Evolutionary conservation across 2,113 vertebrate species (phyloP), one percentile per base, ranked within the genome.

Genomic region (Tragelaphus strepsiceros): DNA sequence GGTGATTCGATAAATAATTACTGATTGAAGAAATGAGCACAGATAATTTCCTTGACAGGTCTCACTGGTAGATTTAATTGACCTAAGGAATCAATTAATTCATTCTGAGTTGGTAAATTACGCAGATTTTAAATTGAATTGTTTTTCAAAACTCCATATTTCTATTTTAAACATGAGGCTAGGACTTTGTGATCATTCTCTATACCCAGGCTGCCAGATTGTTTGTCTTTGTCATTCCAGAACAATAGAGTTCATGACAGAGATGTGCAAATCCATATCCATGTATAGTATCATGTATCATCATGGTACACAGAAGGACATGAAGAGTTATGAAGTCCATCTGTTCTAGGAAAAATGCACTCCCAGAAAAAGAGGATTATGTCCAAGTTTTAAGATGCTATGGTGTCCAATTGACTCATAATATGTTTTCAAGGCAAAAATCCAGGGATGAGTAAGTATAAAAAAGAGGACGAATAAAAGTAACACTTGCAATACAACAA

Each of bases 391-490:
- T 78, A 62, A 96, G 90, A 85, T 22, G 61, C 32, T 7, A 9
- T 54, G 7, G 58, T 58, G 46, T 85, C 59, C 87, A 84, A 78
- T 86, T 92, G 84, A 83, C 59, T 95, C 39, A 59, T 58, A 78
- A 59, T 84, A 46, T 35, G 30, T 82, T 86, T 94, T 77, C 54
- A 90, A 90, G 81, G 51, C 49, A 93, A 95, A 91, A 89, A 87
- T 86, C 46, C 54, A 88, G 78, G n/a, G 39, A 87, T 88, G 26
- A 51, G 10, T 74, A 91, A 64, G 67, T 90, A 30, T 90, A 90
- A 96, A 56, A 43, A 88, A 82, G 61, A 92, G 56, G 84, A 94
- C 21, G 35, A 32, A 90, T 17, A 53, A 98, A 98, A 97, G 39
- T 22, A 32, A 11, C 58, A 56, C 84, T 78, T 43, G 46, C 97